Evolutionary conservation across 1,140 invertebrate species (phyloP).

Genomic region (Pomacea maculata): DNA sequence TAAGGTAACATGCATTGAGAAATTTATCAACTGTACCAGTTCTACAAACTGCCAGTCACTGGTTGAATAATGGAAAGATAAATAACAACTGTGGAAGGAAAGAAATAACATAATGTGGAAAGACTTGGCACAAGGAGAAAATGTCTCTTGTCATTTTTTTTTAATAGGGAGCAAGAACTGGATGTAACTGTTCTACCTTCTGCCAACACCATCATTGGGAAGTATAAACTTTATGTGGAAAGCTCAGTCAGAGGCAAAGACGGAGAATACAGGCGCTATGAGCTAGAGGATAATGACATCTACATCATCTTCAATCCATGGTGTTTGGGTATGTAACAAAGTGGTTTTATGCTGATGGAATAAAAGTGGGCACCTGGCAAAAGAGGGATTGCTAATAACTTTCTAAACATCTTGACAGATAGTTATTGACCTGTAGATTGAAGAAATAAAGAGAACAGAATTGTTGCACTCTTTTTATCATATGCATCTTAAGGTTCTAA

Average conservation of each 20-base stretch:
- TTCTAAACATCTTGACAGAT: not conserved
- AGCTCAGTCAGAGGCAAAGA: slow-evolving; percentile 30
- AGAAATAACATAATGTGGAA: not conserved
- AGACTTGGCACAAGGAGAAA: too few relatives aligned
- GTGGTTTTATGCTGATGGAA: not conserved
- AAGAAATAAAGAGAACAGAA: not conserved
- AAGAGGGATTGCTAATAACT: not conserved
- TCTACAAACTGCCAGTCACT: not conserved
- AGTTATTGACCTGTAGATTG: not conserved
- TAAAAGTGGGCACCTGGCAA: not conserved
- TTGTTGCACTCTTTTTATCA: not conserved
- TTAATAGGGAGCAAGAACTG: slow-evolving; percentile 19
- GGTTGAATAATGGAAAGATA: not conserved
- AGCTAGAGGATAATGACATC: slow-evolving; percentile 56
- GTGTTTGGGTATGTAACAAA: slow-evolving; percentile 73
- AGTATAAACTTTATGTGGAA: slow-evolving; percentile 44
- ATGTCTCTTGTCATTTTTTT: not conserved
- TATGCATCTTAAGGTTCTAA: not conserved
- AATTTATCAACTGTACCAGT: not conserved
- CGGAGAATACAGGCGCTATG: slow-evolving; percentile 17
- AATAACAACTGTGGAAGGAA: not conserved
- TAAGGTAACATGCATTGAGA: not conserved
- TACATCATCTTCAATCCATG: slow-evolving; percentile 90
- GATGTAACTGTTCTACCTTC: slow-evolving; percentile 32
- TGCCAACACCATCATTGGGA: slow-evolving; percentile 40